Conservation (phyloP, 2,113 vertebrate genomes). For the Capreolus pygargus region DNA sequence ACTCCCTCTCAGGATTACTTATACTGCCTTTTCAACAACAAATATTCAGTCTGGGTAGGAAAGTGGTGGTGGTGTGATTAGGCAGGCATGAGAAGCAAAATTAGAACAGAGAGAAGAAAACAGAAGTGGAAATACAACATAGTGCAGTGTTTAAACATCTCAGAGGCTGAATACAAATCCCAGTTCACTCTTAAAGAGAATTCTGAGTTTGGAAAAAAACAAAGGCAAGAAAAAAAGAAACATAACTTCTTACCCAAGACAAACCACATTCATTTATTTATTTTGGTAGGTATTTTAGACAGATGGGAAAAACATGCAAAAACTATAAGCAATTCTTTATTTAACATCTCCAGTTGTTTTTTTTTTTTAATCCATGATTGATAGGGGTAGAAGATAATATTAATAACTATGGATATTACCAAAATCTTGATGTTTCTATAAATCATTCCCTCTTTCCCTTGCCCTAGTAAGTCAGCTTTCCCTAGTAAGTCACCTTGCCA, state of each 20-base stretch:
- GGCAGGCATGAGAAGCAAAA: not conserved
- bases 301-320: not conserved
- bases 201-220: not conserved
- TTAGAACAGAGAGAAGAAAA: not conserved
- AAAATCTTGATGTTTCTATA: not conserved
- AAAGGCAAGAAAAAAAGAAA: not conserved
- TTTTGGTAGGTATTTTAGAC: not conserved
- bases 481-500: not conserved
- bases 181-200: not conserved
- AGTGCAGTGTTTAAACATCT: not conserved
- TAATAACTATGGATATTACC: not conserved
- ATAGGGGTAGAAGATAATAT: not conserved
- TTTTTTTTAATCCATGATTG: not conserved
- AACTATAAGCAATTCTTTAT: not conserved
- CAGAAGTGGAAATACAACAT: not conserved
- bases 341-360: not conserved
- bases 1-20: not conserved
- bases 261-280: not conserved
- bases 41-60: not conserved
- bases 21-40: not conserved
- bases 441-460: not conserved
- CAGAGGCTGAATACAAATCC: not conserved
- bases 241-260: not conserved
- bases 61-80: not conserved
- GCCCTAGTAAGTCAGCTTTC: not conserved